phyloP scores from a whole-genome alignment of 2,888 invertebrate genomes.

The Timema cristinae region DNA sequence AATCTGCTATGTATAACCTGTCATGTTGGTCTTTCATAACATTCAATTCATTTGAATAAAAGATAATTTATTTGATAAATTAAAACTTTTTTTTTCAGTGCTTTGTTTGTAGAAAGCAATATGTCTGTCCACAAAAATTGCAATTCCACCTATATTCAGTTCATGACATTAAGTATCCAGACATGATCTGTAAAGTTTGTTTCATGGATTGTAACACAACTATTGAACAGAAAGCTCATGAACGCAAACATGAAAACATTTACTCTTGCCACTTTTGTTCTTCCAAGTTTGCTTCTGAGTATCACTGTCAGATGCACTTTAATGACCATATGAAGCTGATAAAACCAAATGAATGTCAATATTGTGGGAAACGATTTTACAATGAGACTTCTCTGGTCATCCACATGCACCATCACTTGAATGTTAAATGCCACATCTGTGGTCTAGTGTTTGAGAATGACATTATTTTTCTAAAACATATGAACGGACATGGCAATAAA shows the following conservation, averaged over 20 bases:
- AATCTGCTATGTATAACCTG: too few relatives aligned
- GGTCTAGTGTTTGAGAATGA: neutral
- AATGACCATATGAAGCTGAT: constrained; percentile 21
- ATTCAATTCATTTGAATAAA: too few relatives aligned
- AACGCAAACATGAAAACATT: constrained; percentile 29
- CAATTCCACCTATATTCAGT: constrained; percentile 23
- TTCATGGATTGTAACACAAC: constrained; percentile 30
- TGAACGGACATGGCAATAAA: neutral
- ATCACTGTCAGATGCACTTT: constrained; percentile 24
- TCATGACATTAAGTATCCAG: constrained; percentile 30
- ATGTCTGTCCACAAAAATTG: constrained; percentile 19
- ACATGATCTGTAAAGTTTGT: constrained; percentile 29
- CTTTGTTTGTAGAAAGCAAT: constrained; percentile 30
- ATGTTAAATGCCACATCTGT: too few relatives aligned
- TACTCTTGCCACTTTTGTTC: constrained; percentile 25
- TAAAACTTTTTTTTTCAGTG: constrained; percentile 23
- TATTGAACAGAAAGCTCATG: constrained; percentile 30
- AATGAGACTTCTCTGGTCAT: constrained; percentile 11
- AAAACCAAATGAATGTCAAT: constrained; percentile 25
- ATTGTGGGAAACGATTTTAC: constrained; percentile 27
- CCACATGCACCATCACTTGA: constrained; percentile 10
- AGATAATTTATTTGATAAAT: too few relatives aligned
- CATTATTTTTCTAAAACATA: constrained; percentile 6
- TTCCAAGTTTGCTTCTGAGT: constrained; percentile 25
- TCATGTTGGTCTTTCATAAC: too few relatives aligned